Conservation (phyloP, 2,888 invertebrate genomes). For the Uloborus plumipes region DNA sequence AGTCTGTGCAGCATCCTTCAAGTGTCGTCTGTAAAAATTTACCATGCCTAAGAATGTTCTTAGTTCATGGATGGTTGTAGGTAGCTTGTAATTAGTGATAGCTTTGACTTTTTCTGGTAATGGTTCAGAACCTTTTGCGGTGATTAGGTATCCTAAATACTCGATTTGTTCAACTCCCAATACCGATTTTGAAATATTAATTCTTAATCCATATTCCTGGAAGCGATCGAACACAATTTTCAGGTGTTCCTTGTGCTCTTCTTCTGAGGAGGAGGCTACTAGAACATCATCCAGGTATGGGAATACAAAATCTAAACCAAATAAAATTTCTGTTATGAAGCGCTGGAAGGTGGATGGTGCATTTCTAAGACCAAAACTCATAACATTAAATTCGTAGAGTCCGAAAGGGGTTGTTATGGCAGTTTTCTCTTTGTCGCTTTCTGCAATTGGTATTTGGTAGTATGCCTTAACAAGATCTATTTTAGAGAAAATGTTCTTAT, state of each 20-base stretch:
- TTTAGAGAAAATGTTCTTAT: too few relatives aligned
- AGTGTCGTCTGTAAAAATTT: slow-evolving; percentile 52
- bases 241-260: slow-evolving; percentile 22
- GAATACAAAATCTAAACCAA: slow-evolving; percentile 1
- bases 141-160: slow-evolving; percentile 39
- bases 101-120: too few relatives aligned
- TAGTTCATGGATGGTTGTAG: slow-evolving; percentile 20
- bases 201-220: slow-evolving; percentile 15
- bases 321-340: slow-evolving; percentile 11
- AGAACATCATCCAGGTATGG: slow-evolving; percentile 39
- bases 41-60: slow-evolving; percentile 41
- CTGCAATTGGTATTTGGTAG: too few relatives aligned
- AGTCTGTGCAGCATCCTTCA: slow-evolving; percentile 20
- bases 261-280: neutral
- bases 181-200: slow-evolving; percentile 31
- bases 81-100: slow-evolving; percentile 36
- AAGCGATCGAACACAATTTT: slow-evolving; percentile 16
- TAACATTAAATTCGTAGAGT: too few relatives aligned
- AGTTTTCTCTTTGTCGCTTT: too few relatives aligned
- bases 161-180: slow-evolving; percentile 12
- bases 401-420: too few relatives aligned
- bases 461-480: too few relatives aligned
- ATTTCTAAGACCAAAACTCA: slow-evolving; percentile 11
- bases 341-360: slow-evolving; percentile 21
- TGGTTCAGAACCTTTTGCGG: slow-evolving; percentile 8